These are phyloP conservation scores for Epirrita christyi DNA, from an alignment of 2,888 invertebrate species.

Conservation along the genomic window DNA sequence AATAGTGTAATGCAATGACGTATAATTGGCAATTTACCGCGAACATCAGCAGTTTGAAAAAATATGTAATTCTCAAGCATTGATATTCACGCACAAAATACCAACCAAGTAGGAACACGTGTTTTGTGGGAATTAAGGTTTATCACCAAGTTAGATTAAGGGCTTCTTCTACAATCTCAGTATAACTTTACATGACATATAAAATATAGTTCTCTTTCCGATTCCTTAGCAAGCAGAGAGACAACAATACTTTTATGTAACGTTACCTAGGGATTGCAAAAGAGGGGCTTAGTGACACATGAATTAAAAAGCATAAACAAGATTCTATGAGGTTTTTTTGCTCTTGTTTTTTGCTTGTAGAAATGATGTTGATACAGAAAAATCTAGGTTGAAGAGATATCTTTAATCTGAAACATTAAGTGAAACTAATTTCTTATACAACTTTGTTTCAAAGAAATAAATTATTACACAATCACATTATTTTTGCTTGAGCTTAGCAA, in stretches of 20 bases:
- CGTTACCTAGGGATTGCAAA: not conserved
- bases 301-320: slow-evolving; percentile 19
- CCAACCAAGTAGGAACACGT: not conserved
- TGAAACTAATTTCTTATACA: not conserved
- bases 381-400: not conserved
- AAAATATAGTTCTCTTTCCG: no score
- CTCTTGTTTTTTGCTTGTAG: slow-evolving; percentile 15
- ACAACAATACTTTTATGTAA: not conserved
- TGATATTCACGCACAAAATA: slow-evolving; percentile 1
- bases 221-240: no score
- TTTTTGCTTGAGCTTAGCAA: not conserved
- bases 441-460: not conserved
- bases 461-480: not conserved
- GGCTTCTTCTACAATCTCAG: no score
- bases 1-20: not conserved
- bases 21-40: not conserved
- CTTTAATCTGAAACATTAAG: not conserved
- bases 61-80: slow-evolving; percentile 8
- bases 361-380: slow-evolving; percentile 13
- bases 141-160: no score
- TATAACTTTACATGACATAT: no score
- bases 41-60: slow-evolving; percentile 8
- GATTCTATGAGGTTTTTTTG: not conserved
- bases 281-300: slow-evolving; percentile 14
- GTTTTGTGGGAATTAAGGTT: not conserved